Conservation (phyloP, 1,140 invertebrate species). For the Aphaenogaster ashmeadi region DNA sequence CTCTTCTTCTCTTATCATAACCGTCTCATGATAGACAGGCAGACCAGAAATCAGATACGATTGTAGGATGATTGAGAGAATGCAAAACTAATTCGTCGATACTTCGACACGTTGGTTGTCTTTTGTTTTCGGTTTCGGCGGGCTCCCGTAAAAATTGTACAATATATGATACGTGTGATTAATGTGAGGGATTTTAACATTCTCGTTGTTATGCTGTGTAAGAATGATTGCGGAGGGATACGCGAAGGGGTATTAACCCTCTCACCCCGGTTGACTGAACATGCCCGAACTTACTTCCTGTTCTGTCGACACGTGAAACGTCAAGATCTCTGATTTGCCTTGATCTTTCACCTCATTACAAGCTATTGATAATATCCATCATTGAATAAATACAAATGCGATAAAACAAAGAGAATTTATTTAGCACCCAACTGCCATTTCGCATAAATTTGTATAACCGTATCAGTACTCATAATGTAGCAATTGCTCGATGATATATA, state of each 20-base stretch:
- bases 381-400: conserved; percentile 82
- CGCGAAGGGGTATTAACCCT: background rate
- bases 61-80: conserved; percentile 39
- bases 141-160: conserved; percentile 37
- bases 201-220: conserved; percentile 56
- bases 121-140: conserved; percentile 30
- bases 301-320: conserved; percentile 57
- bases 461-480: background rate
- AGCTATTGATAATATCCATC: conserved; percentile 83
- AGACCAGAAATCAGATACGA: conserved; percentile 73
- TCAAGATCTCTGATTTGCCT: conserved; percentile 80
- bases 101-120: conserved; percentile 3
- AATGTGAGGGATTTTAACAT: conserved; percentile 55
- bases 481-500: conserved; percentile 1
- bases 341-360: conserved; percentile 81
- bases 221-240: conserved; percentile 35
- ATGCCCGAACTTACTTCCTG: conserved; percentile 35
- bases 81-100: conserved; percentile 36
- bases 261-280: conserved; percentile 12
- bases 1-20: conserved; percentile 81
- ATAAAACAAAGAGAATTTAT: conserved; percentile 73
- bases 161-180: conserved; percentile 51
- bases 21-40: conserved; percentile 81
- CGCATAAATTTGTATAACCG: background rate
- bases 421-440: conserved; percentile 39